Evolutionary conservation across 2,888 invertebrate species (phyloP).

Genomic region (Lucinisca nassula): DNA sequence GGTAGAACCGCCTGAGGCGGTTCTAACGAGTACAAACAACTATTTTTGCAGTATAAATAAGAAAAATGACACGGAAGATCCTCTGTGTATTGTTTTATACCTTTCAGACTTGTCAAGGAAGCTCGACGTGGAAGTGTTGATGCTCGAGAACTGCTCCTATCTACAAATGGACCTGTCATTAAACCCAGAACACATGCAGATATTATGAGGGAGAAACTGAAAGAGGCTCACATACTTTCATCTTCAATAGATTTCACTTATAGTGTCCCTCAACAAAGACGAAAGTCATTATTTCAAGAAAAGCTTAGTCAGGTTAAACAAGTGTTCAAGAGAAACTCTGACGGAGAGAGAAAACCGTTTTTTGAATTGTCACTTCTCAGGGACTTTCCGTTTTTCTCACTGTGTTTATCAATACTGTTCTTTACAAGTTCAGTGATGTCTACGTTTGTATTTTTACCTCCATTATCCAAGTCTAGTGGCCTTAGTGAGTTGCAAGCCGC

Average conservation of each 20-base stretch:
- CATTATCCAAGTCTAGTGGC: constrained; percentile 73
- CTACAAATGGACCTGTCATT: not conserved
- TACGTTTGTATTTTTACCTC: constrained; percentile 76
- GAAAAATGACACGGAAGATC: no score
- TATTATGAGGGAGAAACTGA: not conserved
- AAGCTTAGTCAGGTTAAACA: constrained; percentile 55
- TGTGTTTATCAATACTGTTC: constrained; percentile 71
- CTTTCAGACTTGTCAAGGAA: constrained; percentile 48
- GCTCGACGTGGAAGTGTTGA: constrained; percentile 63
- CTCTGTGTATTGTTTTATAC: no score
- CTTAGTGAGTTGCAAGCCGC: constrained; percentile 88
- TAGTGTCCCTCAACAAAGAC: constrained; percentile 42
- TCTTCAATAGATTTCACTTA: constrained; percentile 65
- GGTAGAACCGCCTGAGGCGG: no score
- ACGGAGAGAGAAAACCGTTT: constrained; percentile 45
- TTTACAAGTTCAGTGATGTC: constrained; percentile 76
- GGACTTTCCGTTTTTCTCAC: constrained; percentile 70
- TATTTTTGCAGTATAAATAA: no score
- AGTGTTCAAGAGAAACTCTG: constrained; percentile 36
- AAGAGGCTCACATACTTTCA: constrained; percentile 57
- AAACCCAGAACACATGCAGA: not conserved
- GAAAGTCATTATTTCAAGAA: constrained; percentile 60
- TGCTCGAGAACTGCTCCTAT: constrained; percentile 36
- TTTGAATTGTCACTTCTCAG: constrained; percentile 72
- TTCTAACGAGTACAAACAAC: no score